Evolutionary conservation across 2,113 vertebrate species (phyloP).

Genomic region (Ammodytes dubius): DNA sequence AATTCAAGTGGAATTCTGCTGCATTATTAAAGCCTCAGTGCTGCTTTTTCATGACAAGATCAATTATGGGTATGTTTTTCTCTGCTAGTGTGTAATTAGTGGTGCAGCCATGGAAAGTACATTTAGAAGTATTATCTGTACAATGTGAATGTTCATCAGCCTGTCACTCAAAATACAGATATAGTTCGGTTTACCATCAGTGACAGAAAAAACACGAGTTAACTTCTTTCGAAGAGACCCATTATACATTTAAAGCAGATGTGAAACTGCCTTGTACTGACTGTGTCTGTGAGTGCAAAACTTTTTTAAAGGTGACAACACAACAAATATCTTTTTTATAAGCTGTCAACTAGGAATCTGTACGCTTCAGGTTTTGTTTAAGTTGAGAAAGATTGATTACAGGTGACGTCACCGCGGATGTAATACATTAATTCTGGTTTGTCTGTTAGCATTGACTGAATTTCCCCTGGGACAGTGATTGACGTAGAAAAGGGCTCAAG

Average conservation of each 20-base stretch:
- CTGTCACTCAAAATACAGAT: constrained; percentile 49
- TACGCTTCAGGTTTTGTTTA: background rate
- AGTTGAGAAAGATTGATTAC: background rate
- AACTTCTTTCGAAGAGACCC: background rate
- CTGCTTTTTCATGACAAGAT: constrained; percentile 38
- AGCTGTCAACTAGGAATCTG: background rate
- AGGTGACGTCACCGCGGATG: background rate
- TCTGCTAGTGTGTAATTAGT: constrained; percentile 43
- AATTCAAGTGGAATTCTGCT: constrained; percentile 41
- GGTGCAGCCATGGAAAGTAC: constrained; percentile 46
- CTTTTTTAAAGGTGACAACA: background rate
- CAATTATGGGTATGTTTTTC: constrained; percentile 55
- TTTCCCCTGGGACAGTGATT: constrained; percentile 6
- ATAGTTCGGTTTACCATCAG: constrained; percentile 19
- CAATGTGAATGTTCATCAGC: constrained; percentile 35
- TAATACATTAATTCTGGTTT: background rate
- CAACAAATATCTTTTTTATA: background rate
- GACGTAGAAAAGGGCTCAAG: background rate
- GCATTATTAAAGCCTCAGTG: constrained; percentile 43
- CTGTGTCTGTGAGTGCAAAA: background rate
- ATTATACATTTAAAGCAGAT: constrained; percentile 13
- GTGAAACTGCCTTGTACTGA: background rate
- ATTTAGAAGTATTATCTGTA: constrained; percentile 37
- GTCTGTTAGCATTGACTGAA: background rate
- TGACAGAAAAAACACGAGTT: background rate